Percentiles rank a stretch among this genome's conserved stretches.
These are phyloP conservation scores for Ceratosolen fusciceps DNA, from an alignment of 1,140 invertebrate genomes.

Conservation along the genomic window DNA sequence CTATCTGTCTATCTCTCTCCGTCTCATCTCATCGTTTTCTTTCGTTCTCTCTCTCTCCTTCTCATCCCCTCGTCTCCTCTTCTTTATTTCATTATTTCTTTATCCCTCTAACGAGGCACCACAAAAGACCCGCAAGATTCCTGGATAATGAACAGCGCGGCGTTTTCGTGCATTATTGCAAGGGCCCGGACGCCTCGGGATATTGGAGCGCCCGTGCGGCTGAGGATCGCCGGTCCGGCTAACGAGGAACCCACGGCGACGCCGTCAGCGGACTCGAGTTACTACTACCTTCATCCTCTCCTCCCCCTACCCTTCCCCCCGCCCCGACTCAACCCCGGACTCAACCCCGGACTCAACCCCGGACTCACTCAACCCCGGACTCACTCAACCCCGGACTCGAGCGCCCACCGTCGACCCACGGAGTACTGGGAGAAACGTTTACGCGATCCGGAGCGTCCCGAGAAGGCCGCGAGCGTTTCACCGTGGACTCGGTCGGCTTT, in stretches of 20 bases:
- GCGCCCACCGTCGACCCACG: too few species aligned
- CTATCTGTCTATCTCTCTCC: neutral
- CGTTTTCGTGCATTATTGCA: conserved; percentile 1
- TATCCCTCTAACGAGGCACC: neutral
- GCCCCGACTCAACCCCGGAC: too few species aligned
- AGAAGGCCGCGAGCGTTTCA: too few species aligned
- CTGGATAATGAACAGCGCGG: neutral
- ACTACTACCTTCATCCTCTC: too few species aligned
- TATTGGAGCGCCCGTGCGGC: neutral
- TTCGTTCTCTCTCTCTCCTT: neutral
- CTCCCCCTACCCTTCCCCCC: too few species aligned
- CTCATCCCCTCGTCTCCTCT: neutral
- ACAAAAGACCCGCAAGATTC: conserved; percentile 4
- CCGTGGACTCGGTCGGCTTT: too few species aligned
- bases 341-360: too few species aligned
- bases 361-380: too few species aligned
- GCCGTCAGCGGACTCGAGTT: neutral
- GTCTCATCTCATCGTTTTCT: neutral
- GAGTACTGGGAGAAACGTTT: too few species aligned
- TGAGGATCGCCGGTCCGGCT: neutral
- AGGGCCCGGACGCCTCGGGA: neutral
- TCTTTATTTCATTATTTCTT: neutral
- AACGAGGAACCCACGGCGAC: neutral
- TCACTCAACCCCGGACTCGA: too few species aligned
- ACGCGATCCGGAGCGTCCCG: too few species aligned